Percentiles rank a stretch among this genome's conserved stretches.
Evolutionary conservation across 1,140 invertebrate genomes (phyloP).

Genomic region (Hycleus phaleratus): DNA sequence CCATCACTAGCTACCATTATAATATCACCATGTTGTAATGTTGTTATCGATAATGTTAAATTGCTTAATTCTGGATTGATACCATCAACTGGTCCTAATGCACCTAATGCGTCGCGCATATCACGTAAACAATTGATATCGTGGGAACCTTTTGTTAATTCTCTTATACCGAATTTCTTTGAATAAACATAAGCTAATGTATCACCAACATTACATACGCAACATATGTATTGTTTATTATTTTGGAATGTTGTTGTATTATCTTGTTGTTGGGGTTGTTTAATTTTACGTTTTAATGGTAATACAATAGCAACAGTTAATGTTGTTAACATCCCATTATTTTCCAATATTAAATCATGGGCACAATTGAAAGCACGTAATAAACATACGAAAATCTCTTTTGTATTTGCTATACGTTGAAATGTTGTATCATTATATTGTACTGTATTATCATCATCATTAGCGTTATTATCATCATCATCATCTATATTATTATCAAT

Average conservation of each 20-base stretch:
- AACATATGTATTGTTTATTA: conserved; percentile 63
- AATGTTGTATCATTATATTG: too few species aligned
- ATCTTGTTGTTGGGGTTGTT: conserved; percentile 3
- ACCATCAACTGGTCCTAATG: conserved; percentile 82
- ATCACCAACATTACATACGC: conserved; percentile 87
- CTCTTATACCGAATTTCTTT: conserved; percentile 62
- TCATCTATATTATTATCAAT: too few species aligned
- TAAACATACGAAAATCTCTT: conserved; percentile 64
- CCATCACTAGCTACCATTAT: conserved; percentile 87
- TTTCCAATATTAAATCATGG: conserved; percentile 78
- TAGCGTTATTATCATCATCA: too few species aligned
- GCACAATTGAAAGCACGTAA: conserved; percentile 80
- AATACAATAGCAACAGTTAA: conserved; percentile 71
- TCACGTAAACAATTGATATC: conserved; percentile 82
- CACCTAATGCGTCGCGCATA: conserved; percentile 86
- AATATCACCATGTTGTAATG: conserved; percentile 75
- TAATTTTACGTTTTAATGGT: conserved; percentile 44
- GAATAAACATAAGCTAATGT: conserved; percentile 85
- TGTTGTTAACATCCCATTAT: conserved; percentile 81
- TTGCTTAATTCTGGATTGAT: conserved; percentile 77
- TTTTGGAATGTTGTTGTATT: neutral
- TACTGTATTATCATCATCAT: too few species aligned
- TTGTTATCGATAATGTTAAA: conserved; percentile 81
- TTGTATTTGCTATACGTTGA: conserved; percentile 24
- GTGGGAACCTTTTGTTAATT: conserved; percentile 76